Base-by-base conservation (phyloP, 2,888 invertebrate species). In the Athetis lepigone region DNA sequence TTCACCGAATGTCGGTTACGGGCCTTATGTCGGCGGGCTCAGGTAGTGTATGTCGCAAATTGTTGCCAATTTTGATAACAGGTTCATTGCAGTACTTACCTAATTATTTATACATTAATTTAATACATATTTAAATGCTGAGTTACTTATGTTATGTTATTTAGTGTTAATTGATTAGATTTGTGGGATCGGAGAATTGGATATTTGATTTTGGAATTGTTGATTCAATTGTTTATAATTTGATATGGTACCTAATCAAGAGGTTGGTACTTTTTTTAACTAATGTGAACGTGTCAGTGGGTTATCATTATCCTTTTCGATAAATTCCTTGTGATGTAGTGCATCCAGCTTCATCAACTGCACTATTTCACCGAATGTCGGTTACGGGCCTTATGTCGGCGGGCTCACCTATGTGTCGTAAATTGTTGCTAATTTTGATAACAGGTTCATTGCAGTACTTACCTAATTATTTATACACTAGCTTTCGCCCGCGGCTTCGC, bases 331-430 rank as follows among this genome's bases (percentile, higher is more conserved):
- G n/a, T n/a, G n/a, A n/a, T n/a, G n/a, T n/a, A n/a, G 82, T 85
- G 88, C 84, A 89, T 90, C 72, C 66, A 50, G 62, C 83, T 80
- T 86, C 88, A 86, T 88, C 86, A 88, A 81, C 75, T 62, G 66
- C 42, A 73, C 69, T 81, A 79, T 77, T 81, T 82, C 70, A 72
- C 66, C 70, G 73, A 84, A 84, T 79, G 81, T 76, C 82, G 79
- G 56, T 52, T 69, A 56, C 52, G 62, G 19, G 51, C 70, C 50
- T 72, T 55, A 56, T 46, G n/a, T n/a, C 46, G 1, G 18, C 55
- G 36, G 61, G 56, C 63, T 67, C 67, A 62, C 54, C 71, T 75
- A 72, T 50, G 49, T 80, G 72, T 56, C 60, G 80, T 61, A 79
- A 79, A 75, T 29, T 29, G 27, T 69, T 72, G 67, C 76, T 42